Conservation (phyloP, 1,140 invertebrate species). For the Drosophila ogumai region DNA sequence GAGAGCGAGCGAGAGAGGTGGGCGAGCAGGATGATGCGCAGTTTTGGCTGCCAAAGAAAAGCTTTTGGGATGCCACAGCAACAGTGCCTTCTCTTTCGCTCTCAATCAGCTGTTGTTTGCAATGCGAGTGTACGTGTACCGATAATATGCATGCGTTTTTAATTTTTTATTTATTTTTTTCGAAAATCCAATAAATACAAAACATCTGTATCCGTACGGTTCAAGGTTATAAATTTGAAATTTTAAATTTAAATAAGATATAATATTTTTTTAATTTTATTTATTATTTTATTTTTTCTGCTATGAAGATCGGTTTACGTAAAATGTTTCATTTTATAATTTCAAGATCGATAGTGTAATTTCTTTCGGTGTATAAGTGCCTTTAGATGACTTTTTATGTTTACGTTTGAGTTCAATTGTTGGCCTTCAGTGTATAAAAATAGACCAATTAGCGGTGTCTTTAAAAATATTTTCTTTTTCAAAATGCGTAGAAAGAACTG, state of each 20-base stretch:
- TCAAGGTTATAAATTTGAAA: too few species aligned
- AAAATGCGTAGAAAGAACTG: slow-evolving; percentile 14
- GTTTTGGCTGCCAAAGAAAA: slow-evolving; percentile 19
- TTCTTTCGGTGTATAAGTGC: slow-evolving; percentile 2
- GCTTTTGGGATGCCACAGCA: slow-evolving; percentile 32
- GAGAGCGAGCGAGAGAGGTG: slow-evolving; percentile 8
- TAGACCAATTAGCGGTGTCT: slow-evolving; percentile 2
- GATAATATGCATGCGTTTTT: slow-evolving; percentile 5
- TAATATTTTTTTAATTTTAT: too few species aligned
- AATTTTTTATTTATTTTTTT: neutral
- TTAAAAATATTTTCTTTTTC: neutral
- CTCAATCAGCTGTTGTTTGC: slow-evolving; percentile 34
- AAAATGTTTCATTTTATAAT: too few species aligned
- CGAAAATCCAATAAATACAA: neutral
- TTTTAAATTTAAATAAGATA: too few species aligned
- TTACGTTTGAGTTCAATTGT: neutral
- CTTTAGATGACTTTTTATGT: neutral
- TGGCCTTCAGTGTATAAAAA: slow-evolving; percentile 6
- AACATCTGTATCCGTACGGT: too few species aligned
- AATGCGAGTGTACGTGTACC: slow-evolving; percentile 9
- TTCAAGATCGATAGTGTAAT: neutral
- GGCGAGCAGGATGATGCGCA: slow-evolving; percentile 33
- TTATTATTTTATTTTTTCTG: too few species aligned
- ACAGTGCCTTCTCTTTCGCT: slow-evolving; percentile 16
- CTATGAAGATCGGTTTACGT: too few species aligned